Conservation (phyloP, 2,888 invertebrate genomes). For the Acrocera orbiculus region DNA sequence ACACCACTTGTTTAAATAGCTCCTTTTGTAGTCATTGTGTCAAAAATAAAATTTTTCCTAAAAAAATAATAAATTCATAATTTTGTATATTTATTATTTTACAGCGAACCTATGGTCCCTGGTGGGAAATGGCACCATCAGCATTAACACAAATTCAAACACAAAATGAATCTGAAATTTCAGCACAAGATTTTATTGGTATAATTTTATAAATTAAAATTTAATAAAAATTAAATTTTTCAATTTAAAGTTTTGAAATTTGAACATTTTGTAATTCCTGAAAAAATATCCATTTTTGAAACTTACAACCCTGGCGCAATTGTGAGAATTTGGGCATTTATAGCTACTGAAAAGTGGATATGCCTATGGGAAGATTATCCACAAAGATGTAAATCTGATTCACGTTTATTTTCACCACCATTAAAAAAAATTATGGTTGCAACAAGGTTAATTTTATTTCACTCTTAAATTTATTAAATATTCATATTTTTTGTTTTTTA, state of each 20-base stretch:
- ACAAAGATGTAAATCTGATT: constrained; percentile 36
- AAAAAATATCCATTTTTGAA: constrained; percentile 54
- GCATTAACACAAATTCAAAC: constrained; percentile 51
- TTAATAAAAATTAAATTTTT: background rate
- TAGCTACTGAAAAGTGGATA: constrained; percentile 40
- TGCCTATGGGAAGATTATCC: constrained; percentile 62
- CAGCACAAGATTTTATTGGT: constrained; percentile 71
- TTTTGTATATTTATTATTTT: constrained; percentile 3
- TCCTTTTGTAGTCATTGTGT: too few relatives aligned
- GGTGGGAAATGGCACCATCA: constrained; percentile 70
- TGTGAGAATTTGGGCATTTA: constrained; percentile 58
- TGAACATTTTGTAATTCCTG: constrained; percentile 28
- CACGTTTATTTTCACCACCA: constrained; percentile 61
- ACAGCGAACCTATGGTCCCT: constrained; percentile 67
- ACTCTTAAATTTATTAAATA: background rate
- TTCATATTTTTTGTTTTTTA: constrained; percentile 24
- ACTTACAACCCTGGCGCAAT: constrained; percentile 75
- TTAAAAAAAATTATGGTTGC: constrained; percentile 39
- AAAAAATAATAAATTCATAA: too few relatives aligned
- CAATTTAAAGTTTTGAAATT: constrained; percentile 28
- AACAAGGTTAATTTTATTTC: constrained; percentile 33
- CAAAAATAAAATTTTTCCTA: too few relatives aligned
- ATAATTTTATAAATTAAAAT: constrained; percentile 12
- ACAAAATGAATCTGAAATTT: constrained; percentile 46
- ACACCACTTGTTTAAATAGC: too few relatives aligned